Evolutionary conservation across 2,797 vertebrate genomes (phyloP).

Genomic region (Jordanella pulchra): DNA sequence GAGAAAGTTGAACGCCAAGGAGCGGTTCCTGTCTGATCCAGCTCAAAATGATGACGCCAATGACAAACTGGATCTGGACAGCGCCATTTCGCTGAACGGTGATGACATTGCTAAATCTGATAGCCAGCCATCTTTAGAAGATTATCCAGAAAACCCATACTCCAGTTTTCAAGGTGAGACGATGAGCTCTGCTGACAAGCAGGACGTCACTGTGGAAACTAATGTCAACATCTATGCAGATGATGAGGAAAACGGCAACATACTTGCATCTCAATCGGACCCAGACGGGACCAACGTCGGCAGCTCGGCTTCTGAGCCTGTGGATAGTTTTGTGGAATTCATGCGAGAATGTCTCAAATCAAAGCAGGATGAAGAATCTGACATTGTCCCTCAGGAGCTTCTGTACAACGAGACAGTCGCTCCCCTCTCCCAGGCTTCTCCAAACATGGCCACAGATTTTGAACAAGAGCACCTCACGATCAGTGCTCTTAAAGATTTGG

Average conservation of each 20-base stretch:
- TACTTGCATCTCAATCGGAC: slow-evolving; percentile 15
- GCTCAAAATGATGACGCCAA: slow-evolving; percentile 20
- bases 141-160: slow-evolving; percentile 67
- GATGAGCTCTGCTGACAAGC: slow-evolving; percentile 29
- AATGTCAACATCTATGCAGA: slow-evolving; percentile 29
- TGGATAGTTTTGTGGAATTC: slow-evolving; percentile 83
- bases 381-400: slow-evolving; percentile 30
- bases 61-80: slow-evolving; percentile 15
- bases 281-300: slow-evolving; percentile 50
- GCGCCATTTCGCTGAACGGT: slow-evolving; percentile 33
- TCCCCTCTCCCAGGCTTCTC: slow-evolving; percentile 37
- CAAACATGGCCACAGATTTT: slow-evolving; percentile 74
- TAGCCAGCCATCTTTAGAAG: slow-evolving; percentile 43
- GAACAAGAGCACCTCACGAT: slow-evolving; percentile 87
- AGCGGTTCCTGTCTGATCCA: slow-evolving; percentile 54
- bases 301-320: slow-evolving; percentile 48
- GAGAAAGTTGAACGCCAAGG: slow-evolving; percentile 43
- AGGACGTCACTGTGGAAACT: slow-evolving; percentile 34
- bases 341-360: slow-evolving; percentile 84
- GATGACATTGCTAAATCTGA: slow-evolving; percentile 36
- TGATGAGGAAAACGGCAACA: slow-evolving; percentile 27
- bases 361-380: slow-evolving; percentile 72
- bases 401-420: slow-evolving; percentile 17
- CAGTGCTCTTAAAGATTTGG: slow-evolving; percentile 82
- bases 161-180: slow-evolving; percentile 61